Percentiles rank a stretch among this genome's conserved stretches.
phyloP scores from a whole-genome alignment of 2,888 invertebrate species.

The Periphyllus acericola region DNA sequence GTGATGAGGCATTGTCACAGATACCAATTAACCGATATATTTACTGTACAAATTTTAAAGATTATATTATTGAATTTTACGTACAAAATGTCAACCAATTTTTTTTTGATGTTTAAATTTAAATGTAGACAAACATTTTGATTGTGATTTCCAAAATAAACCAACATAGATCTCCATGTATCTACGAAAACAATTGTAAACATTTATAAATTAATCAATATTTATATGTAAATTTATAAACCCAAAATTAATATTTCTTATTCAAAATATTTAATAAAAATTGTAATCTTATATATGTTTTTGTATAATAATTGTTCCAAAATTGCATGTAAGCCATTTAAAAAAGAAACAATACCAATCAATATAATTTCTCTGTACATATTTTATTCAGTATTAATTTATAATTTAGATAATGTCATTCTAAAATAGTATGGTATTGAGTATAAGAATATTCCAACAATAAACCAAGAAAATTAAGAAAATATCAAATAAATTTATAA shows the following conservation, averaged over 20 bases:
- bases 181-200: not conserved
- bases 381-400: no score
- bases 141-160: not conserved
- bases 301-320: no score
- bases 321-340: no score
- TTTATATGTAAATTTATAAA: not conserved
- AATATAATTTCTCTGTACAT: no score
- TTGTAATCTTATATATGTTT: no score
- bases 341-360: no score
- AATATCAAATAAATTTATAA: no score
- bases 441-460: no score
- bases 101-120: not conserved
- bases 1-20: slow-evolving; percentile 82
- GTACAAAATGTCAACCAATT: not conserved
- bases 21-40: not conserved
- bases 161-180: not conserved
- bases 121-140: not conserved
- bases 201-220: not conserved
- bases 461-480: no score
- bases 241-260: not conserved
- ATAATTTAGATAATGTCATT: no score
- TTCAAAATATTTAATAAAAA: no score
- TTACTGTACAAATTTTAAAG: not conserved
- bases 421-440: no score
- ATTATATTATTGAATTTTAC: not conserved